Percentiles rank a stretch among this genome's conserved stretches.
These are phyloP conservation scores for Bombus fervidus DNA, from an alignment of 1,140 invertebrate genomes.

Conservation along the genomic window DNA sequence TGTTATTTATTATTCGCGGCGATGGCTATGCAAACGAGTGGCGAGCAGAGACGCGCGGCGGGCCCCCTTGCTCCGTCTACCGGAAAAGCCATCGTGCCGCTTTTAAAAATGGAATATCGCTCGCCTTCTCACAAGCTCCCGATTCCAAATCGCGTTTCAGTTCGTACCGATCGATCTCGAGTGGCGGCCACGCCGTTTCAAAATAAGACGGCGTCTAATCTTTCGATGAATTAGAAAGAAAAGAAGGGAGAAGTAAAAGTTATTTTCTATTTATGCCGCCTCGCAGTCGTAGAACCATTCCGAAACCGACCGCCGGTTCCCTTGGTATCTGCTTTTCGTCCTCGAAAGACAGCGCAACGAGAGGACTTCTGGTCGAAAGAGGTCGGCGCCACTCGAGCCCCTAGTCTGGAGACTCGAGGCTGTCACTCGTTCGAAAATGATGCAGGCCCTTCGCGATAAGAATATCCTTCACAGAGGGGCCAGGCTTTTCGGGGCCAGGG, in stretches of 20 bases:
- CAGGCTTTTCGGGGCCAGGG: neutral
- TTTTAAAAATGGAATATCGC: constrained; percentile 44
- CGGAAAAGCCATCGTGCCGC: constrained; percentile 46
- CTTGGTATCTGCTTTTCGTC: constrained; percentile 68
- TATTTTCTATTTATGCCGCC: neutral
- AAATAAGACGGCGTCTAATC: neutral
- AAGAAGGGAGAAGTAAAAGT: neutral
- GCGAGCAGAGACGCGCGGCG: constrained; percentile 1
- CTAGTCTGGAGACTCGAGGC: constrained; percentile 56
- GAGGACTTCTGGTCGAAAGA: constrained; percentile 56
- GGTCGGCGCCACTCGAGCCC: constrained; percentile 69
- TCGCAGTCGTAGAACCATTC: neutral
- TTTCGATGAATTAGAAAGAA: neutral
- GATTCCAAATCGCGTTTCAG: neutral
- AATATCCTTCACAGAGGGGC: constrained; percentile 20
- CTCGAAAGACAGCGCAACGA: constrained; percentile 25
- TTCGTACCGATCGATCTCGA: neutral
- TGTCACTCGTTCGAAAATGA: constrained; percentile 63
- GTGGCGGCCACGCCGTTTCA: neutral
- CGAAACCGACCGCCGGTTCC: neutral
- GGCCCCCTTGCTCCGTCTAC: constrained; percentile 41
- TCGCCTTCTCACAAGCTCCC: constrained; percentile 1
- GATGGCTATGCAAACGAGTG: constrained; percentile 63
- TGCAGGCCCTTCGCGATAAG: constrained; percentile 65
- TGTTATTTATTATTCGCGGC: constrained; percentile 56